A percentile compares a stretch with the other conserved stretches of the same genome.
Conservation (phyloP, 30 jellyfish, hydroid and myxozoan species). For the Morbakka virulenta region DNA sequence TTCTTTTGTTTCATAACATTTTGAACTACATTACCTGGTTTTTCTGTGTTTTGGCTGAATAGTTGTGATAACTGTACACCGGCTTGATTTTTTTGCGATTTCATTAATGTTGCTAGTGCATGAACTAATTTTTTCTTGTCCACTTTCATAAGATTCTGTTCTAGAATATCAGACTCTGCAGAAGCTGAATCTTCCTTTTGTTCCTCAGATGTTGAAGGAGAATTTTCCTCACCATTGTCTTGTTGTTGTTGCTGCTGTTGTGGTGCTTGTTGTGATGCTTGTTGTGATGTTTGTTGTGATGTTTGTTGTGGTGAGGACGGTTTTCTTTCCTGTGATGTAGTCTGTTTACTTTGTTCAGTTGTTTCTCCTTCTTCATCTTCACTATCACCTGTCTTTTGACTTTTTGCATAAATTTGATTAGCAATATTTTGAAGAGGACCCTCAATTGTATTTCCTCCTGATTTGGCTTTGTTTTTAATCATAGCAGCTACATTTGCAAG, state of each 20-base stretch:
- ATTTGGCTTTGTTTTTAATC: not conserved
- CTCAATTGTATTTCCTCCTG: not conserved
- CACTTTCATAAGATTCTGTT: constrained; percentile 54
- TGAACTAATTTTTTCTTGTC: constrained; percentile 47
- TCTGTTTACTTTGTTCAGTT: not conserved
- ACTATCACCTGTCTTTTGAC: not conserved
- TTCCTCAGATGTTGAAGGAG: not conserved
- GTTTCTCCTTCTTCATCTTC: not conserved
- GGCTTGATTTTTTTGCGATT: not conserved
- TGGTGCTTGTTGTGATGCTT: not conserved
- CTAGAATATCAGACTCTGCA: not conserved
- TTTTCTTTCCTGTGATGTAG: not conserved
- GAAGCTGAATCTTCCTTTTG: not conserved
- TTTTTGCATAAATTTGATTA: not conserved
- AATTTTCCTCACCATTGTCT: not conserved
- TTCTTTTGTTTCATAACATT: not conserved
- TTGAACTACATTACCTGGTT: not conserved
- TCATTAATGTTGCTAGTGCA: constrained; percentile 9
- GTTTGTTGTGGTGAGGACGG: not conserved
- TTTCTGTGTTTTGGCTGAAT: not conserved
- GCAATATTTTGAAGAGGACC: not conserved
- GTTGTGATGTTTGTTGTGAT: not conserved
- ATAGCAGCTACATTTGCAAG: constrained; percentile 54
- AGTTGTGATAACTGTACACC: not conserved
- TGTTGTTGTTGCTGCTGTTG: no score